A percentile compares a stretch with the other conserved stretches of the same genome.
phyloP scores from a whole-genome alignment of 2,797 vertebrate species.

The Pipistrellus nathusii region DNA sequence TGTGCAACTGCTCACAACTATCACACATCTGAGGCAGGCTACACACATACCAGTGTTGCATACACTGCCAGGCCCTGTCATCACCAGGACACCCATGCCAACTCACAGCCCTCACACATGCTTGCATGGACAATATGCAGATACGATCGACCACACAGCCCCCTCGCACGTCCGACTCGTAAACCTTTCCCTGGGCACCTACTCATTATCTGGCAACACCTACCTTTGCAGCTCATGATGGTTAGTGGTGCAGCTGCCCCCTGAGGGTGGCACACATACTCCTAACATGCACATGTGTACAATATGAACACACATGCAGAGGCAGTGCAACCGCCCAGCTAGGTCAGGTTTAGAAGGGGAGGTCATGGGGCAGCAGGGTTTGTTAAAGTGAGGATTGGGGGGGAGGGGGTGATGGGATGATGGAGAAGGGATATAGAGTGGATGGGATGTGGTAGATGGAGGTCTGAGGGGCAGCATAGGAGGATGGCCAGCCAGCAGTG shows the following conservation, averaged over 20 bases:
- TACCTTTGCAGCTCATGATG: background rate
- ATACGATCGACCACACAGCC: constrained; percentile 64
- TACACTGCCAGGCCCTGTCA: background rate
- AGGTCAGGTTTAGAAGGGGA: background rate
- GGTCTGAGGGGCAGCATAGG: background rate
- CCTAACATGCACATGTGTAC: background rate
- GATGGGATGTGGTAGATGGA: background rate
- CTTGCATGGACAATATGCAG: constrained; percentile 57
- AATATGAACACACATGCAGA: background rate
- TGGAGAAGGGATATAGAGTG: background rate
- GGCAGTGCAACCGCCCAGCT: background rate
- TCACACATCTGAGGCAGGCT: background rate
- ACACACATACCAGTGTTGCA: background rate
- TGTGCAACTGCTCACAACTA: background rate
- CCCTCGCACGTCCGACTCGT: constrained; percentile 24
- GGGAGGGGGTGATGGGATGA: background rate
- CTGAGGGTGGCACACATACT: background rate
- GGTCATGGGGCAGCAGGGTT: background rate
- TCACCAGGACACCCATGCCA: constrained; percentile 53
- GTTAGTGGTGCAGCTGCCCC: background rate
- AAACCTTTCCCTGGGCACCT: constrained; percentile 50
- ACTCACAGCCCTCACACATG: constrained; percentile 39
- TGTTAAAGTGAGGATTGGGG: background rate
- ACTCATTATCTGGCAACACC: background rate
- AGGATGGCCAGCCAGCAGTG: background rate